phyloP scores from a whole-genome alignment of 2,113 vertebrate genomes.

The Scytalopus superciliaris region DNA sequence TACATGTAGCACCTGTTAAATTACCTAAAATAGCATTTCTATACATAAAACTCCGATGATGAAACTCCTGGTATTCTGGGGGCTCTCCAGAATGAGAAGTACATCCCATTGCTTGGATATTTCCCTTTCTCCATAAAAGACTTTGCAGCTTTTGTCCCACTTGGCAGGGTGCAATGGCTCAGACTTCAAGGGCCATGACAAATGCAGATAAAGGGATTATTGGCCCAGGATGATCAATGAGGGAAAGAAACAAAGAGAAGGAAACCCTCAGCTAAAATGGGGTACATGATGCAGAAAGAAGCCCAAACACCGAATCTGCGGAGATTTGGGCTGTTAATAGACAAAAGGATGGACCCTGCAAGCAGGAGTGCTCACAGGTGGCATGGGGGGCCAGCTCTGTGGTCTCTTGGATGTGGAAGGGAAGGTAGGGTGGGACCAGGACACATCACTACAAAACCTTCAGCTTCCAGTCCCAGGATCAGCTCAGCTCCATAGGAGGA shows the following conservation, averaged over 20 bases:
- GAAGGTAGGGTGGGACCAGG: neutral
- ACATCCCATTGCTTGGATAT: rapidly evolving
- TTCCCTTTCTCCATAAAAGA: neutral
- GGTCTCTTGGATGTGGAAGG: neutral
- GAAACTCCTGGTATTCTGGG: neutral
- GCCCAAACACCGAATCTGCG: neutral
- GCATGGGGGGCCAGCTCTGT: neutral
- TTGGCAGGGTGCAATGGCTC: neutral
- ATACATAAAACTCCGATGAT: neutral
- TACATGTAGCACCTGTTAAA: conserved; percentile 27
- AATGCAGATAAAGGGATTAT: neutral
- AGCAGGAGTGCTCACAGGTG: neutral
- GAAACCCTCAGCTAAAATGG: neutral
- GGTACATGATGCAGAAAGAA: rapidly evolving
- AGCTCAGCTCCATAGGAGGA: neutral
- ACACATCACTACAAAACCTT: neutral
- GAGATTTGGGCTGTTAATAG: neutral
- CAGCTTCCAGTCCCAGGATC: neutral
- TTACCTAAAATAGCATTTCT: conserved; percentile 4
- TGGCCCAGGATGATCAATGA: neutral
- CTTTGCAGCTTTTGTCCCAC: neutral
- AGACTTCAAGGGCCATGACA: neutral
- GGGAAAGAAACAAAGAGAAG: neutral
- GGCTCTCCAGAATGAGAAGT: neutral
- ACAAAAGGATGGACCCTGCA: neutral